Conservation (phyloP, 2,113 vertebrate species). For the Cathartes aura region DNA sequence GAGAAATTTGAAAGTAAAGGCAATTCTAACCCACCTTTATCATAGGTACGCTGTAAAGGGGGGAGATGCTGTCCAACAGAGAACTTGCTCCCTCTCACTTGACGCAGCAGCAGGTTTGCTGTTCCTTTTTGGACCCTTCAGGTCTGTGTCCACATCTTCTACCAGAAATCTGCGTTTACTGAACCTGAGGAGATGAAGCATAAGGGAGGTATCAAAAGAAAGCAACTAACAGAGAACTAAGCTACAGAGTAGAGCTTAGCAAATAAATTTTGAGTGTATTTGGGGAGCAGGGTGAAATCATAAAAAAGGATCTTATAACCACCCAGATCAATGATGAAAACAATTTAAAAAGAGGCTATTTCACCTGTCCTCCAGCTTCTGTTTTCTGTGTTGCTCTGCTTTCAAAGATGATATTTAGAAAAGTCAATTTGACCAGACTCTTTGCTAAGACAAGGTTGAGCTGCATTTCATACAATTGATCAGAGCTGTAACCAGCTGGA, state of each 20-base stretch:
- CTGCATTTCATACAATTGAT: background rate
- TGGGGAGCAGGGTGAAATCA: background rate
- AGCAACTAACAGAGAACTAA: background rate
- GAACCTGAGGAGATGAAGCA: background rate
- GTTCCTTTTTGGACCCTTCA: background rate
- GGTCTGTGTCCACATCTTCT: background rate
- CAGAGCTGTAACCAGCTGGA: background rate
- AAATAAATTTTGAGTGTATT: background rate
- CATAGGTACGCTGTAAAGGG: background rate
- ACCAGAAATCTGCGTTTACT: background rate
- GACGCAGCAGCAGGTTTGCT: rapidly evolving
- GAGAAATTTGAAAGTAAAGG: background rate
- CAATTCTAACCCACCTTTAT: background rate
- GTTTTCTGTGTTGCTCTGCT: background rate
- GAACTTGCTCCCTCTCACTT: background rate
- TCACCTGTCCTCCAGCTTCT: background rate
- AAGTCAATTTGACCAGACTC: background rate
- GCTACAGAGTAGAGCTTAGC: background rate
- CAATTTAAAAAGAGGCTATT: background rate
- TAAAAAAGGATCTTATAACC: background rate
- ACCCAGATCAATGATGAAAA: background rate
- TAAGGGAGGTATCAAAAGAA: background rate
- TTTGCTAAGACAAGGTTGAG: background rate
- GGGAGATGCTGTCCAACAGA: background rate
- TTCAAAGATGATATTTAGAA: background rate